A percentile compares a stretch with the other conserved stretches of the same genome.
phyloP scores from a whole-genome alignment of 2,888 invertebrate genomes.

The Heliconius cydno region DNA sequence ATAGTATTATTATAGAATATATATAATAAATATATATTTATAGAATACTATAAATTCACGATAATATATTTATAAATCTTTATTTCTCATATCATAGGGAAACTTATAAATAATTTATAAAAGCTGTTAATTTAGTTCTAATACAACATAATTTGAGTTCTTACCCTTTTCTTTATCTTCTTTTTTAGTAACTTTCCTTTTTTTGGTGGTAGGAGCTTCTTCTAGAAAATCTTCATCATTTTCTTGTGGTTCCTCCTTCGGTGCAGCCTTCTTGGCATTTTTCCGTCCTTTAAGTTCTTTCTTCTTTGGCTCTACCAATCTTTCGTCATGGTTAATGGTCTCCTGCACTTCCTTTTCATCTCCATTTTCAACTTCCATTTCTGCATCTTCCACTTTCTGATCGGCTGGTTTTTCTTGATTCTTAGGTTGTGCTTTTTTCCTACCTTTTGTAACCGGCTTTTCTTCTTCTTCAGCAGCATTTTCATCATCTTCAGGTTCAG shows the following conservation, averaged over 20 bases:
- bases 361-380: slow-evolving; percentile 55
- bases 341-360: slow-evolving; percentile 46
- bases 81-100: no score
- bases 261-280: slow-evolving; percentile 63
- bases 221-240: slow-evolving; percentile 57
- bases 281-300: slow-evolving; percentile 68
- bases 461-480: slow-evolving; percentile 61
- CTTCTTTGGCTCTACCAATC: slow-evolving; percentile 66
- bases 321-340: slow-evolving; percentile 53
- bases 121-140: no score
- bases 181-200: slow-evolving; percentile 64
- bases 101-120: no score
- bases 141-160: neutral
- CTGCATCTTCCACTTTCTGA: slow-evolving; percentile 44
- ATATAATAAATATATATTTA: no score
- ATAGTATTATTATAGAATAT: no score
- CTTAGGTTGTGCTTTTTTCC: slow-evolving; percentile 49
- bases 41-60: no score
- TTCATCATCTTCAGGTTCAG: slow-evolving; percentile 57
- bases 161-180: slow-evolving; percentile 67
- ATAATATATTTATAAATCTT: no score
- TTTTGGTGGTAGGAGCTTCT: slow-evolving; percentile 59
- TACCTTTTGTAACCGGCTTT: slow-evolving; percentile 54
- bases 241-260: slow-evolving; percentile 64
- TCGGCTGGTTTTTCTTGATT: slow-evolving; percentile 47